These are phyloP conservation scores for Stegostoma tigrinum DNA, from an alignment of 2,113 vertebrate genomes.

Conservation along the genomic window DNA sequence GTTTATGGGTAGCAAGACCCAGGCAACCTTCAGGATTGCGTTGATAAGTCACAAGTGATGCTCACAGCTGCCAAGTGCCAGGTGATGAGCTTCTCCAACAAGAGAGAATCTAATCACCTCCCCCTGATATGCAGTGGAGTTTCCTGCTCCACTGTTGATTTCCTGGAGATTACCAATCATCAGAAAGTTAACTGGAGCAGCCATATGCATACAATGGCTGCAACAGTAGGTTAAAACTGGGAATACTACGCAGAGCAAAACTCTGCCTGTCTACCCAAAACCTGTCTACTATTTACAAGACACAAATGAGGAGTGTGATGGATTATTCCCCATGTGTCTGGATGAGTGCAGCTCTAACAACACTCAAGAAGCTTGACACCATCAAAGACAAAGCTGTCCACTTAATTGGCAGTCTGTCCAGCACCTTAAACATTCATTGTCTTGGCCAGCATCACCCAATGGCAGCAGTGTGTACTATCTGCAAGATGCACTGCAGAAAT, in stretches of 20 bases:
- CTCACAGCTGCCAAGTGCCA: not conserved
- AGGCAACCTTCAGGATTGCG: not conserved
- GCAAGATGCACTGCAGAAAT: too few species aligned
- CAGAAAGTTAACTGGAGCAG: not conserved
- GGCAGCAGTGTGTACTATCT: too few species aligned
- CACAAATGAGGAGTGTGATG: too few species aligned
- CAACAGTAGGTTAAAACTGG: not conserved
- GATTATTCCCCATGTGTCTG: too few species aligned
- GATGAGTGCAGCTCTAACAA: too few species aligned
- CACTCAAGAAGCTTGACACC: too few species aligned
- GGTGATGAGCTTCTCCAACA: not conserved
- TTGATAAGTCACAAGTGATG: not conserved
- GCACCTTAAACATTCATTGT: too few species aligned
- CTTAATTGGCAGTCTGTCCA: too few species aligned
- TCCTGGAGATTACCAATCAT: not conserved
- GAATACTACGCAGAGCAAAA: not conserved
- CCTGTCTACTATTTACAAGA: not conserved
- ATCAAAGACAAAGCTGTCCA: too few species aligned
- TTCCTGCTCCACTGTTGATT: not conserved
- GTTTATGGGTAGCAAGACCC: not conserved
- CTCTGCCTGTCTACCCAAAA: not conserved
- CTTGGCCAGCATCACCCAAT: too few species aligned
- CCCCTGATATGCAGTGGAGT: not conserved
- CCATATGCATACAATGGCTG: not conserved
- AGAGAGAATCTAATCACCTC: not conserved